These are phyloP conservation scores for Cerastis leucographa DNA, from an alignment of 2,888 invertebrate genomes.

Conservation along the genomic window DNA sequence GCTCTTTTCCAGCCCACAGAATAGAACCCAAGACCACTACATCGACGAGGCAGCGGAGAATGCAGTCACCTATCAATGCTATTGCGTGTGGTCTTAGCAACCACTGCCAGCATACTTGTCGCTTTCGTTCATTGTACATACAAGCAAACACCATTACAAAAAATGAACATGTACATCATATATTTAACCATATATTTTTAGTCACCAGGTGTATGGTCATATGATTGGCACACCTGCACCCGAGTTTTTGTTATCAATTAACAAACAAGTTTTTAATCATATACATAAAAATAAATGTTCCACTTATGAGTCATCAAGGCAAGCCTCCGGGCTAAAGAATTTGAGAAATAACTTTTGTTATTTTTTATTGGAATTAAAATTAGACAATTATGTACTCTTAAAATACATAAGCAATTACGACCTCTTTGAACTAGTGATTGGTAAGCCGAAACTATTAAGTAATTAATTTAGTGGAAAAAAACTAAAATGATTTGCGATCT, in stretches of 20 bases:
- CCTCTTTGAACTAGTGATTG: slow-evolving; percentile 8
- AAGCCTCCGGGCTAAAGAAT: slow-evolving; percentile 39
- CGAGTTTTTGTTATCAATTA: slow-evolving; percentile 60
- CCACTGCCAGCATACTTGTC: not conserved
- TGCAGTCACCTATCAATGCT: not conserved
- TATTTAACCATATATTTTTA: slow-evolving; percentile 36
- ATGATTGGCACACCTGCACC: slow-evolving; percentile 61
- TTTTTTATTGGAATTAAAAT: slow-evolving; percentile 15
- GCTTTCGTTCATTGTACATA: not conserved
- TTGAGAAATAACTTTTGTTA: slow-evolving; percentile 30
- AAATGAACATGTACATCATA: slow-evolving; percentile 17
- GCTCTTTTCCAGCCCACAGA: not conserved
- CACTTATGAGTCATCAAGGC: slow-evolving; percentile 54
- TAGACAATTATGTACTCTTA: slow-evolving; percentile 35
- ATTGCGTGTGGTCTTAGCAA: not conserved
- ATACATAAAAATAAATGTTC: slow-evolving; percentile 56
- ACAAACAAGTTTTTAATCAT: slow-evolving; percentile 59
- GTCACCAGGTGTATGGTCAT: slow-evolving; percentile 50
- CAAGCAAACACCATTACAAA: slow-evolving; percentile 11
- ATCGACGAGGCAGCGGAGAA: not conserved
- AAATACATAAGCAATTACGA: slow-evolving; percentile 35
- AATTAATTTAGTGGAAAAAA: slow-evolving; percentile 14
- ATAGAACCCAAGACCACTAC: not conserved
- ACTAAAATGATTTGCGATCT: not conserved
- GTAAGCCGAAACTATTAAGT: slow-evolving; percentile 7